Base-by-base conservation (phyloP, 1,140 invertebrate genomes). In the Hesperophylax magnus region DNA sequence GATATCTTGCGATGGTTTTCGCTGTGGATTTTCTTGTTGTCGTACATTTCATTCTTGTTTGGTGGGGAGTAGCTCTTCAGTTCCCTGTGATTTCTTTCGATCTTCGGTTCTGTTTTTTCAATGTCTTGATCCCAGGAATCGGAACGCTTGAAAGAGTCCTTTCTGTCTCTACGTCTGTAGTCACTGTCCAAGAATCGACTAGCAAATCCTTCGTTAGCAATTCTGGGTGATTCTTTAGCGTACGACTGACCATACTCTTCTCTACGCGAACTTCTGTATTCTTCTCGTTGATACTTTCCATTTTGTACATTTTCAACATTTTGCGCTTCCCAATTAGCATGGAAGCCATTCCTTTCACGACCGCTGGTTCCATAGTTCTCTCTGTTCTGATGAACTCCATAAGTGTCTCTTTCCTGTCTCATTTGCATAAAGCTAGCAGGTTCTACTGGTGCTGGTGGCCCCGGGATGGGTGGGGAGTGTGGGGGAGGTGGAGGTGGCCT, bases 351-450 rank as follows among this genome's bases (percentile, higher is more conserved):
- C 2, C 93, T 89, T 77, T 89, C 89, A 82, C 92, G 91, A 0
- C 87, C 87, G 74, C 85, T 88, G 27, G 85, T 84, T 56, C 86
- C 85, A 54, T 90, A 89, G 5, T 88, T 87, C 34, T 91, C 90
- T 56, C 89, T 86, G 82, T 92, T 92, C 85, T 93, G 92, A 81
- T 92, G 91, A 0, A 92, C 92, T 0, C 93, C 93, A 77, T 93
- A 94, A 0, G 93, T 93, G 69, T 93, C 93, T 17, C 92, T 86
- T 81, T 93, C 92, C 78, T 93, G 92, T 1, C 93, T 89, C 76
- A 92, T 92, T 85, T 96, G 95, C 15, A 96, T 92, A 22, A 95
- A 95, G 91, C 93, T 83, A 91, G 94, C 84, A 0, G 90, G 87
- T 20, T 84, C 83, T 14, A 84, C 56, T 0, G 83, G 80, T 31